Conservation (phyloP, 2,113 vertebrate species). For the Pelecanoides urinatrix region DNA sequence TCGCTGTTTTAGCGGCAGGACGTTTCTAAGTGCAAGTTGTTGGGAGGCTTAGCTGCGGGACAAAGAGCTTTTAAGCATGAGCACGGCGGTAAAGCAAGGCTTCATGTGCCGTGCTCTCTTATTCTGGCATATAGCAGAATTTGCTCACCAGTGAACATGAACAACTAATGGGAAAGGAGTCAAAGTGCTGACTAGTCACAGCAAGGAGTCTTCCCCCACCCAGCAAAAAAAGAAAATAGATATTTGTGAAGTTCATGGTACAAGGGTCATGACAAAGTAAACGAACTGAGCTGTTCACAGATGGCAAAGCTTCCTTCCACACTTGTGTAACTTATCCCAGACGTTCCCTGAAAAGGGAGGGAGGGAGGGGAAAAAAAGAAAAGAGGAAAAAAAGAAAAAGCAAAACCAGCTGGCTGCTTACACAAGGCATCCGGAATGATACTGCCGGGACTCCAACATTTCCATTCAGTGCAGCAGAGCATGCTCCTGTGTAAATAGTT, state of each 20-base stretch:
- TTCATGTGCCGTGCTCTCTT: background rate
- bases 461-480: conserved; percentile 70
- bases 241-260: background rate
- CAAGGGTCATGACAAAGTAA: background rate
- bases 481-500: conserved; percentile 69
- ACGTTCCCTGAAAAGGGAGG: conserved; percentile 26
- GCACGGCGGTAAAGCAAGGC: background rate
- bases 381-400: conserved; percentile 20
- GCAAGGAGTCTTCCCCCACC: background rate
- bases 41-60: background rate
- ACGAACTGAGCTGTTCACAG: conserved; percentile 47
- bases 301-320: conserved; percentile 52
- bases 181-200: background rate
- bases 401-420: conserved; percentile 75
- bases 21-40: background rate
- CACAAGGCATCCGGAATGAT: conserved; percentile 66
- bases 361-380: background rate
- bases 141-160: background rate
- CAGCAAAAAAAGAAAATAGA: background rate
- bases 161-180: background rate
- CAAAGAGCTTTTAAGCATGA: background rate
- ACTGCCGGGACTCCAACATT: conserved; percentile 69
- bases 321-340: conserved; percentile 60
- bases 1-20: background rate
- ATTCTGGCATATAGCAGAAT: background rate